Evolutionary conservation across 2,888 invertebrate species (phyloP), one percentile per base, ranked within the genome.

Genomic region (Orthosia cruda): DNA sequence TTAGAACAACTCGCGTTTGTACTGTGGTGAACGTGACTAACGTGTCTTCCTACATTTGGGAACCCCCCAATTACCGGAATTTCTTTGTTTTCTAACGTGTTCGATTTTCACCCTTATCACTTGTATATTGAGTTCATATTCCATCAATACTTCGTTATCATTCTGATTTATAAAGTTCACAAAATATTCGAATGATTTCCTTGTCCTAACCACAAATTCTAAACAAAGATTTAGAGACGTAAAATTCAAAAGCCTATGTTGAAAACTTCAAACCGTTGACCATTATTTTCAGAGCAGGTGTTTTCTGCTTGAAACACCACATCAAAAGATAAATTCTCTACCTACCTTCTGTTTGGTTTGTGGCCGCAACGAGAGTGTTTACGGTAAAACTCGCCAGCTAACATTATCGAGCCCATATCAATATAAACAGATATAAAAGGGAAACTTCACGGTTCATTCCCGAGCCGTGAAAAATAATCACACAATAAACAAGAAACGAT

Each of bases 1-100:
- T 93, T 90, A 84, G 85, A 93, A 92, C 89, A 92, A 92, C 85
- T 92, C 89, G 90, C 89, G 88, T 90, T 91, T 90, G 86, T 84
- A 83, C 83, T 81, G 81, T 75, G 82, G 85, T 85, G 87, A 81
- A 92, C 90, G 89, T 91, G 89, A 87, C 91, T 91, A 86, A 87
- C 86, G 84, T 87, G 87, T 89, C 89, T 89, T 86, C 75, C 76
- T 79, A 78, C 84, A 82, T 88, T 87, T 71, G 72, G 70, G 47
- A 87, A 71, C 77, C 81, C 62, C 55, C 50, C 78, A 81, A 87
- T 84, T 87, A 88, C 77, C 65, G 55, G 62, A 74, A 83, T 76
- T 86, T 82, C 77, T 74, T 77, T 73, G 68, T 78, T 77, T 66
- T 32, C 57, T 65, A 57, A 83, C 71, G 58, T 84, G 71, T 79